phyloP scores from a whole-genome alignment of 2,797 vertebrate species.

The Apogon hyalosoma region DNA sequence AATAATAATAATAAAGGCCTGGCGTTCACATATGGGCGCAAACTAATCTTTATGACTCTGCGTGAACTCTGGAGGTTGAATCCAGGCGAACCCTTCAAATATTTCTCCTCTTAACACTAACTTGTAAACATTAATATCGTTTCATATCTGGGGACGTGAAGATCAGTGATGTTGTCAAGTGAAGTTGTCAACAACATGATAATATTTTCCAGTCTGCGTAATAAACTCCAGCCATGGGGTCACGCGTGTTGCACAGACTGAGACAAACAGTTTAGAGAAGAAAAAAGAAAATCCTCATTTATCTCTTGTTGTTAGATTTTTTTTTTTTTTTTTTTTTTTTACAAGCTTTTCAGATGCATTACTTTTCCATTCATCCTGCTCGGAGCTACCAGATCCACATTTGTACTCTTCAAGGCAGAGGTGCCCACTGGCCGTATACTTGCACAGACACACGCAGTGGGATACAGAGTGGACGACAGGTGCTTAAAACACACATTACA shows the following conservation, averaged over 20 bases:
- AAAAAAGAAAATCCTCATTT: neutral
- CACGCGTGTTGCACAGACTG: conserved; percentile 1
- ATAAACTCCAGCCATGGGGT: conserved; percentile 23
- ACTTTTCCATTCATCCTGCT: conserved; percentile 15
- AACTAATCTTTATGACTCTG: neutral
- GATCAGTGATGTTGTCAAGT: neutral
- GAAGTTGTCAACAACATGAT: conserved; percentile 17
- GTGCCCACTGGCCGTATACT: conserved; percentile 15
- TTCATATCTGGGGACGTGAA: conserved; percentile 12
- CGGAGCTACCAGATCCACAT: conserved; percentile 13
- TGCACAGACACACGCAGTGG: conserved; percentile 56
- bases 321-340: conserved; percentile 7
- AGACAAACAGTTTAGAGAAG: neutral
- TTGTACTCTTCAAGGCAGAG: conserved; percentile 20
- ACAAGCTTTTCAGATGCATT: conserved; percentile 11
- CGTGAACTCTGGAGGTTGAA: conserved; percentile 3
- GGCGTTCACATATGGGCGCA: conserved; percentile 2
- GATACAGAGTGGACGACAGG: conserved; percentile 56
- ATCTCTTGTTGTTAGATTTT: conserved; percentile 16
- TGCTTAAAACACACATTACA: conserved; percentile 72
- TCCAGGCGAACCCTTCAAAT: neutral
- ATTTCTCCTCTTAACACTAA: neutral
- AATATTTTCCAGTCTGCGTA: neutral
- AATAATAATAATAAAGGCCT: neutral
- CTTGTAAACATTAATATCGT: conserved; percentile 4